Conservation (phyloP, 2,888 invertebrate species). For the Blastobasis lacticolella region DNA sequence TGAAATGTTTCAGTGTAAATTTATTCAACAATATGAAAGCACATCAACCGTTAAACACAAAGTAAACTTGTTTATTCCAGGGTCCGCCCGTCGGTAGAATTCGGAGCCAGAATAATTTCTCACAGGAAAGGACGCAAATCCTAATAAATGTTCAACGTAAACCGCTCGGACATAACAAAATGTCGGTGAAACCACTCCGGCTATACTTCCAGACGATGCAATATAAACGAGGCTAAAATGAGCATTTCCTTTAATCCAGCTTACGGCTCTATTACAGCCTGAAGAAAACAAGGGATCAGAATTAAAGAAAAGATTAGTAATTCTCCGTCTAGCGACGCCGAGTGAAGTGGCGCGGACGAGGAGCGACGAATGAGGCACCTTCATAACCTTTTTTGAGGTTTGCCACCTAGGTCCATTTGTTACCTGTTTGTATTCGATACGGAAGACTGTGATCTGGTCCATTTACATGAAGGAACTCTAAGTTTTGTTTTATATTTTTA, state of each 20-base stretch:
- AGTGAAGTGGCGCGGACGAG: slow-evolving; percentile 34
- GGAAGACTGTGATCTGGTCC: no score
- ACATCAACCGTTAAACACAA: background rate
- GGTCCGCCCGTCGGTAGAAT: background rate
- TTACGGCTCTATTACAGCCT: slow-evolving; percentile 49
- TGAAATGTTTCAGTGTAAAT: background rate
- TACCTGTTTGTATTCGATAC: no score
- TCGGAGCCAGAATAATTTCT: background rate
- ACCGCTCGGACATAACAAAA: background rate
- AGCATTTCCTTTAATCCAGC: slow-evolving; percentile 48
- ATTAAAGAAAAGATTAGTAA: slow-evolving; percentile 65
- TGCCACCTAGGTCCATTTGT: no score
- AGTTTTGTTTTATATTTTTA: no score
- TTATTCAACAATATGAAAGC: background rate
- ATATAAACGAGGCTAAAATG: slow-evolving; percentile 45
- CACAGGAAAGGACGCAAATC: background rate
- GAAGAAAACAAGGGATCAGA: slow-evolving; percentile 60
- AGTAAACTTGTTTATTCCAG: background rate
- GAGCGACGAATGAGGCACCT: slow-evolving; percentile 14
- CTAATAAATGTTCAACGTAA: background rate
- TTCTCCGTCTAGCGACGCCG: slow-evolving; percentile 42
- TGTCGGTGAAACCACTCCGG: background rate
- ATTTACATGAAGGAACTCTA: no score
- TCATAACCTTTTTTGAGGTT: no score
- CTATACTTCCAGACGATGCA: slow-evolving; percentile 28